These are phyloP conservation scores for Myotis lucifugus DNA, from an alignment of 2,113 vertebrate genomes.

Conservation along the genomic window DNA sequence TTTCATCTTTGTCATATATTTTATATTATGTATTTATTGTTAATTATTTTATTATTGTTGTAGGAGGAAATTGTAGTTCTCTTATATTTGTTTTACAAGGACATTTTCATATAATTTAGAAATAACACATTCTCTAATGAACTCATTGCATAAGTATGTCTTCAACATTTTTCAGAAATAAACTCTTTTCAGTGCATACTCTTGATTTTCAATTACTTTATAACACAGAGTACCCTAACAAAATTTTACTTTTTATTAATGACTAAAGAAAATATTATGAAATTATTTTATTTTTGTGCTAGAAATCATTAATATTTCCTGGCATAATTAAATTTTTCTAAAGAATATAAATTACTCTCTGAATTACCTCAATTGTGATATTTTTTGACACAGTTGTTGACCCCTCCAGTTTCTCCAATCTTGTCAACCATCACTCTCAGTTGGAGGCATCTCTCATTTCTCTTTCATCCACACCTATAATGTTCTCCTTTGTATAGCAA, in stretches of 20 bases:
- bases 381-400: background rate
- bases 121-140: background rate
- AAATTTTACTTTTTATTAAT: slow-evolving; percentile 49
- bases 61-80: background rate
- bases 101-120: background rate
- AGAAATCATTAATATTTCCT: background rate
- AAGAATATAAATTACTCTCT: slow-evolving; percentile 12
- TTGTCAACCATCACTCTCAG: background rate
- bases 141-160: background rate
- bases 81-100: background rate
- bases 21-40: background rate
- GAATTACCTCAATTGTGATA: background rate
- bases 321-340: slow-evolving; percentile 24
- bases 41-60: background rate
- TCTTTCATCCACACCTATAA: slow-evolving; percentile 6
- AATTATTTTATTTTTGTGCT: background rate
- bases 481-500: background rate
- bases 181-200: background rate
- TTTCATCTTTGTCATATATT: background rate
- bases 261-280: background rate
- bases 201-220: slow-evolving; percentile 43
- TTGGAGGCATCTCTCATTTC: background rate
- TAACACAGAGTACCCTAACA: background rate
- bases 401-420: background rate
- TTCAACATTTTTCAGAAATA: slow-evolving; percentile 37